Base-by-base conservation (phyloP, 2,888 invertebrate species). In the Epirrhoe tristata region DNA sequence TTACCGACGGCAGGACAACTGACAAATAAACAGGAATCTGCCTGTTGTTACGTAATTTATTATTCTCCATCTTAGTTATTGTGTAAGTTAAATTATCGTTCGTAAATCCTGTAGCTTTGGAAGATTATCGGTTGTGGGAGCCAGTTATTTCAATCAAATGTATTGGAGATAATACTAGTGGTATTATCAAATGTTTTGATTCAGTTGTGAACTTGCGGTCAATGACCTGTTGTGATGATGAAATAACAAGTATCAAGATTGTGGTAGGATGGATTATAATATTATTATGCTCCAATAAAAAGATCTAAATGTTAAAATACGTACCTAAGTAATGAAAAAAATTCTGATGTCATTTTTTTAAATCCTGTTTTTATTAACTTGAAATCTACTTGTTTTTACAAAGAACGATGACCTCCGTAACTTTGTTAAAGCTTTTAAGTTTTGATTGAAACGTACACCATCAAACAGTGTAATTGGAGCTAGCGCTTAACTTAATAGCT, bases 1-100 rank as follows among this genome's bases (percentile, higher is more conserved):
- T 91, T 90, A 91, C 87, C 84, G 80, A 80, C 74, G 77, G 81
- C 75, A 80, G 79, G 81, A 84, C 85, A 81, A 85, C 88, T 86
- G 87, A 89, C 89, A 90, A 87, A 91, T 85, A 87, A 84, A 89
- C 89, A 83, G 84, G 82, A 88, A 85, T 82, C 88, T 84, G 86
- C 82, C 87, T 82, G 88, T 87, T 87, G 87, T 89, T 89, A 87
- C 88, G 84, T 86, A 87, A 90, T 83, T 85, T 85, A 85, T 82
- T 82, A 82, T 81, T 82, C 77, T 79, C 80, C 76, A 78, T 79
- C 74, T 74, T 68, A 72, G 74, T 74, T 77, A 76, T 77, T 77
- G 73, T 74, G 73, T 63, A 61, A 67, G 73, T 73, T 69, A 79
- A 81, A 80, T 77, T 78, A 74, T 74, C 69, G 71, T 76, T 75